Base-by-base conservation (phyloP, 1,140 invertebrate genomes). In the Dolichoris vasculosae region DNA sequence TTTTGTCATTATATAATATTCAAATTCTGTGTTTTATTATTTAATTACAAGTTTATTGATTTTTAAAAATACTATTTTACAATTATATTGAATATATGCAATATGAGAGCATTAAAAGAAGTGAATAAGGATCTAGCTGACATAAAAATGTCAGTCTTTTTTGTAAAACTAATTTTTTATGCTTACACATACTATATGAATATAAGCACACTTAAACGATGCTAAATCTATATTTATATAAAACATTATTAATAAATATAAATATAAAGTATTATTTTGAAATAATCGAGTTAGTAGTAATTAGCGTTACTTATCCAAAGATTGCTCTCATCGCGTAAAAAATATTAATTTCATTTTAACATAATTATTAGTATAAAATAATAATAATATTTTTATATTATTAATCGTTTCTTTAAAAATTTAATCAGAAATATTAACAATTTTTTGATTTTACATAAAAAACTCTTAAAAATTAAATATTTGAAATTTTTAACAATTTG, bases 91-190 rank as follows among this genome's bases (percentile, higher is more conserved):
- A 9, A 38, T 51, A 69, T 69, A 32, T 20, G 64, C 30, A 48
- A 69, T 3, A 32, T 48, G 76, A 13, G n/a, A 15, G 51, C 73
- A 67, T 85, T 63, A 77, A 59, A 85, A 85, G 4, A 85, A 85
- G 83, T 63, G 83, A 85, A 84, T 67, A 77, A 64, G 46, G 51
- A 59, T 80, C 78, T 40, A 43, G 77, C 76, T 85, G 69, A 81
- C 84, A 81, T 71, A 75, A 85, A 81, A 79, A 80, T 85, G 67
- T 64, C 78, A 80, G 73, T 73, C 64, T 51, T 51, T 80, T 81
- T 30, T 73, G 17, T 73, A n/a, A 73, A 73, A 73, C 20, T 38
- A 43, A 38, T 26, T 43, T n/a, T 73, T 43, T 73, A 43, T n/a
- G 20, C 23, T 38, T 9, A 11, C 40, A 38, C 38, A 4, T 55